Evolutionary conservation across 2,888 invertebrate species (phyloP).

Genomic region (Tachina fera): DNA sequence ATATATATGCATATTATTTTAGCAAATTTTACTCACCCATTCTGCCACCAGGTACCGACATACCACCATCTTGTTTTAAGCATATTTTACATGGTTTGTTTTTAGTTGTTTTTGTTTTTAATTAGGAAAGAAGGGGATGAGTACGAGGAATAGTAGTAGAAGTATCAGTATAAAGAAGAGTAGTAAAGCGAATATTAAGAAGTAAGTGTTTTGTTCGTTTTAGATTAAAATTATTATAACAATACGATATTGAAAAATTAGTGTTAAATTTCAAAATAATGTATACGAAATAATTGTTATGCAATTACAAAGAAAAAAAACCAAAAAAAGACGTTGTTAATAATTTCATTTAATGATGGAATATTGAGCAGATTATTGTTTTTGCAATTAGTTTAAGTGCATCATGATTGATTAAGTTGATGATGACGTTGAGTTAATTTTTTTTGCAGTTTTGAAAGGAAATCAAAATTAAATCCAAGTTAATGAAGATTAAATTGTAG

Average conservation of each 20-base stretch:
- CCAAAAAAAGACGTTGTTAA: not conserved
- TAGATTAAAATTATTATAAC: constrained; percentile 28
- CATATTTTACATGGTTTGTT: constrained; percentile 71
- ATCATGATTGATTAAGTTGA: constrained; percentile 47
- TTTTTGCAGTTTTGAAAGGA: constrained; percentile 37
- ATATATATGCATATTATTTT: constrained; percentile 14
- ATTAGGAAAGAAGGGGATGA: constrained; percentile 54
- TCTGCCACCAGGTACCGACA: constrained; percentile 82
- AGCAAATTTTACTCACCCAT: constrained; percentile 81
- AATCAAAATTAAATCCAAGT: constrained; percentile 62
- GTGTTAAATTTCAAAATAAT: not conserved
- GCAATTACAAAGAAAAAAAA: not conserved
- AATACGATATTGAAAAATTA: not conserved
- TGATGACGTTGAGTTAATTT: constrained; percentile 33
- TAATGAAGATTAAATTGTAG: constrained; percentile 60
- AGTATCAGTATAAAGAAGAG: constrained; percentile 57
- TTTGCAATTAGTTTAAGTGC: constrained; percentile 19
- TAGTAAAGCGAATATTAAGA: constrained; percentile 64
- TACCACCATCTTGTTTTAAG: constrained; percentile 79
- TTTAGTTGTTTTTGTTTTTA: constrained; percentile 47
- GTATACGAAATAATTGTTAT: constrained; percentile 25
- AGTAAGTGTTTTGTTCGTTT: constrained; percentile 61
- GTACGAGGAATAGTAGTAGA: constrained; percentile 51
- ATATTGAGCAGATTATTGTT: constrained; percentile 9
- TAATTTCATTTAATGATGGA: constrained; percentile 23